Conservation (phyloP, 2,797 vertebrate species). For the Cuculus canorus region DNA sequence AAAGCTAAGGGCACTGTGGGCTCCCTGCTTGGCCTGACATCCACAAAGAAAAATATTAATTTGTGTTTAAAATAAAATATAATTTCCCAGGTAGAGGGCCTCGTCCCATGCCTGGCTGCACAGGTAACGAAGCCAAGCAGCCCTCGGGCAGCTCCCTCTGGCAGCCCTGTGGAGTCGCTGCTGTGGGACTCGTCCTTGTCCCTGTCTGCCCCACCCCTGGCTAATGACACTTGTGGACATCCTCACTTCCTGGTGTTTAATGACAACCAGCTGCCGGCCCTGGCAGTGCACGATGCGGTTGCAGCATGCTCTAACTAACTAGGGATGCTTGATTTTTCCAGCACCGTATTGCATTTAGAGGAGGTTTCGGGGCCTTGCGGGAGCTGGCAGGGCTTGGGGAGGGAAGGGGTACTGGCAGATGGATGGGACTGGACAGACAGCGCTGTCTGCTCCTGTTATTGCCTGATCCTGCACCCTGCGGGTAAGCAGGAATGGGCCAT, state of each 20-base stretch:
- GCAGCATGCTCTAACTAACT: neutral
- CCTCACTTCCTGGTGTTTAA: neutral
- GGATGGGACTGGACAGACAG: neutral
- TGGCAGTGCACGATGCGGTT: neutral
- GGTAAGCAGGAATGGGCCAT: neutral
- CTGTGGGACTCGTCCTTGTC: neutral
- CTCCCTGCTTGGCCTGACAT: neutral
- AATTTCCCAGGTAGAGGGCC: neutral
- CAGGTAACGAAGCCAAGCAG: neutral
- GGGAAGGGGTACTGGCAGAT: neutral
- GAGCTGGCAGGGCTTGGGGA: neutral
- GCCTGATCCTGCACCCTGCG: neutral
- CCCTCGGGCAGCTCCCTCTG: neutral
- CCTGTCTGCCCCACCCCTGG: neutral
- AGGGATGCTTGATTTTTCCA: neutral
- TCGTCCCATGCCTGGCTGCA: neutral
- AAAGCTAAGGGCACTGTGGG: neutral
- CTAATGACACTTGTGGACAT: neutral
- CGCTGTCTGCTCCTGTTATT: neutral
- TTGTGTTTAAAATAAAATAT: neutral
- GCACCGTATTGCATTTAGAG: neutral
- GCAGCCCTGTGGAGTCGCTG: neutral
- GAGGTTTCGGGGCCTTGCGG: neutral
- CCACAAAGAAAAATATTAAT: neutral
- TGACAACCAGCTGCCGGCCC: neutral